Evolutionary conservation across 2,888 invertebrate genomes (phyloP).

Genomic region (Endotricha flammealis): DNA sequence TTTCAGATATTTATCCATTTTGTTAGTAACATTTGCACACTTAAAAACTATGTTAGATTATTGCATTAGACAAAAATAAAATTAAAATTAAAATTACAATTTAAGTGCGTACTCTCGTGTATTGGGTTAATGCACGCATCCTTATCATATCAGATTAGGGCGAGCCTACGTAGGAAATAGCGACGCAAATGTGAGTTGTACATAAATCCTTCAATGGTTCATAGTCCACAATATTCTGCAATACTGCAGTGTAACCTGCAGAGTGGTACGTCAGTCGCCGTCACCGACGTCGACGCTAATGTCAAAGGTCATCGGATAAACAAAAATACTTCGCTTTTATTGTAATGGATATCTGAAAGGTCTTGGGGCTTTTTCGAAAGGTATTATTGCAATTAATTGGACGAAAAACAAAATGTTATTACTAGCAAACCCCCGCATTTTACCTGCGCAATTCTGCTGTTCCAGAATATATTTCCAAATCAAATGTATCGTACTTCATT

Average conservation of each 20-base stretch:
- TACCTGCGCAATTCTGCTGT: not conserved
- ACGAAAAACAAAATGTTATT: too few species aligned
- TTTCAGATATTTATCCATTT: too few species aligned
- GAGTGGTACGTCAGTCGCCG: not conserved
- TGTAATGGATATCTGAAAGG: too few species aligned
- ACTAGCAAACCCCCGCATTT: too few species aligned
- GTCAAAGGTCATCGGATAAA: not conserved
- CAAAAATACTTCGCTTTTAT: not conserved
- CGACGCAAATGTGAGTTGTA: not conserved
- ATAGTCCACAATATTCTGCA: constrained; percentile 1
- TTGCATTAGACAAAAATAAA: too few species aligned
- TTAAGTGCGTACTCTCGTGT: constrained; percentile 6
- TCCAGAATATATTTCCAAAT: not conserved
- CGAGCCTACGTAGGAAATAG: not conserved
- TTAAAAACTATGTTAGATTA: too few species aligned
- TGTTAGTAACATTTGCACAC: too few species aligned
- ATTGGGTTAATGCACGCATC: constrained; percentile 7
- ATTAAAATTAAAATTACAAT: too few species aligned
- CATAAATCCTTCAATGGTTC: not conserved
- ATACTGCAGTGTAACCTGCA: not conserved
- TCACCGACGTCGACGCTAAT: constrained; percentile 1
- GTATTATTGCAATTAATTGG: too few species aligned
- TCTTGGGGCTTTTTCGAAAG: too few species aligned
- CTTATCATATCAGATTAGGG: constrained; percentile 9
- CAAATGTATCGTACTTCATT: too few species aligned